These are phyloP conservation scores for Falco rusticolus DNA, from an alignment of 2,797 vertebrate genomes.

Conservation along the genomic window DNA sequence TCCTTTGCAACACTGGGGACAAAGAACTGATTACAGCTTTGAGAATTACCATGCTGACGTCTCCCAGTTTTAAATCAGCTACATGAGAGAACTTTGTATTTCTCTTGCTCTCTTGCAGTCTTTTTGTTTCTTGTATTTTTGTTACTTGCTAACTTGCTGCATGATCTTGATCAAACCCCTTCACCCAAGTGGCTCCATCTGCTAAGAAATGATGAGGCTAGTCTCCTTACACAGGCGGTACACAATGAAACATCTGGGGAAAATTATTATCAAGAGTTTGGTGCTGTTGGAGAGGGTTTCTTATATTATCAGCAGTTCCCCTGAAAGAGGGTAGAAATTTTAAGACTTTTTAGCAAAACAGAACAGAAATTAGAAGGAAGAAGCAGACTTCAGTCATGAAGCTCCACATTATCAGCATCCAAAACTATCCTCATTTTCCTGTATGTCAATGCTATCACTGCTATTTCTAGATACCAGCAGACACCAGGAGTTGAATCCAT, in stretches of 20 bases:
- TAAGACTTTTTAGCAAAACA: not conserved
- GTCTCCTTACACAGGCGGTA: not conserved
- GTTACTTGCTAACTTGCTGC: not conserved
- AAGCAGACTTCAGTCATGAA: not conserved
- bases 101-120: not conserved
- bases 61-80: slow-evolving; percentile 13
- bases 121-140: not conserved
- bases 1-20: not conserved
- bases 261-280: not conserved
- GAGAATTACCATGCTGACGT: not conserved
- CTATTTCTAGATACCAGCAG: not conserved
- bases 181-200: not conserved
- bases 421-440: not conserved
- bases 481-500: not conserved
- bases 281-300: not conserved
- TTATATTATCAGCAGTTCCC: not conserved
- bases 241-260: not conserved
- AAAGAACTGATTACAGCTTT: not conserved
- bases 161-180: not conserved
- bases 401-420: not conserved
- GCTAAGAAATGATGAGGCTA: not conserved
- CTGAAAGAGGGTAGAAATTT: not conserved
- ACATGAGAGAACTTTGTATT: not conserved
- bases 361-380: not conserved
- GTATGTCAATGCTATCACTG: not conserved